Evolutionary conservation across 2,888 invertebrate genomes (phyloP).

Genomic region (Diarsia mendica): DNA sequence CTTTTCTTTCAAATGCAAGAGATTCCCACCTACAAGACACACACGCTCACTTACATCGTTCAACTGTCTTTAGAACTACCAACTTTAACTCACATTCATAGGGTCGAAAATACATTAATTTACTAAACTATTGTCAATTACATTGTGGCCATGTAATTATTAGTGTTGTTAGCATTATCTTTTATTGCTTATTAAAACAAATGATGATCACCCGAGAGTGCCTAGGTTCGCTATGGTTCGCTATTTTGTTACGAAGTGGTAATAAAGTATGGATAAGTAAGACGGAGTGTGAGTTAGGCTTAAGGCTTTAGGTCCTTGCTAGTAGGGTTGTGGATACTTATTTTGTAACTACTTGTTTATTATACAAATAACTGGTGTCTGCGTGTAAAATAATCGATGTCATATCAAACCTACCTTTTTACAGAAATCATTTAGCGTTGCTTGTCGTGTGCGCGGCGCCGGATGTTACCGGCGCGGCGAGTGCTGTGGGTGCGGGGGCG

Average conservation of each 20-base stretch:
- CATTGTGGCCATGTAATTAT: slow-evolving; percentile 51
- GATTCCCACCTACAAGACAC: neutral
- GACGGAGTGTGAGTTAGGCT: slow-evolving; percentile 4
- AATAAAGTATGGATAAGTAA: slow-evolving; percentile 29
- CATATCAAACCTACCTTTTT: no score
- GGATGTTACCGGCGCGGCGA: no score
- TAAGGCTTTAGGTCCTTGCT: neutral
- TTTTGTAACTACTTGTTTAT: neutral
- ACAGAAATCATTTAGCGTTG: no score
- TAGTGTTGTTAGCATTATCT: slow-evolving; percentile 35
- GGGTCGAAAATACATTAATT: slow-evolving; percentile 21
- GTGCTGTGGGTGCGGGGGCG: no score
- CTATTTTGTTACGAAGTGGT: slow-evolving; percentile 34
- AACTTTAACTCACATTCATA: neutral
- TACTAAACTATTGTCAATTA: slow-evolving; percentile 16
- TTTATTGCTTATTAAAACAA: slow-evolving; percentile 60
- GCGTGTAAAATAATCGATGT: neutral
- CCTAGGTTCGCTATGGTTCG: slow-evolving; percentile 29
- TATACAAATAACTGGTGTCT: neutral
- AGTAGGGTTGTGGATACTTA: neutral
- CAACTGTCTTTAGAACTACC: neutral
- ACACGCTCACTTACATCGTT: neutral
- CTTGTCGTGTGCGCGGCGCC: no score
- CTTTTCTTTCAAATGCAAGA: slow-evolving; percentile 4
- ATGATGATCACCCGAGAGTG: slow-evolving; percentile 50